Evolutionary conservation across 1,140 invertebrate genomes (phyloP), one percentile per base, ranked within the genome.

Genomic region (Penaeus indicus): DNA sequence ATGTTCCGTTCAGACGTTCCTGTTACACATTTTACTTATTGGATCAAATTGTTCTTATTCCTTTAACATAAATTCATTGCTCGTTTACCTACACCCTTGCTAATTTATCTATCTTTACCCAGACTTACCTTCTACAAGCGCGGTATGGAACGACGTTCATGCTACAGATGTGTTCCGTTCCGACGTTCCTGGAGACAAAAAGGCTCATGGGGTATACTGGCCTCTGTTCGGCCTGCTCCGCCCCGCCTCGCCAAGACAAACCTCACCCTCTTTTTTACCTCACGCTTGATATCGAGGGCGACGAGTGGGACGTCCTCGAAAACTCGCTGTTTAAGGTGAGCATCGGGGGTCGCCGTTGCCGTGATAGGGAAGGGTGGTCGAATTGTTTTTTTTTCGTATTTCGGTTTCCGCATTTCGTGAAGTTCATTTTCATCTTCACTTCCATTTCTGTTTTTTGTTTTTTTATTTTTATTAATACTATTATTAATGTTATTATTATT

Each of bases 91-190:
- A 42, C 7, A 42, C 5, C 4, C 7, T 7, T 42, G 7, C 7
- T 42, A 42, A 8, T 4, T 42, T 42, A 42, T 4, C 38, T 42
- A 7, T 4, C 7, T 42, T 42, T 42, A 42, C 38, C 38, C 85
- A 86, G 85, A 25, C 10, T 86, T 8, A 67, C 77, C 47, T 81
- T 86, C 38, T 86, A 86, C 78, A 86, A 63, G 72, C 81, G 79
- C 27, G 85, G 21, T 11, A 81, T 1, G 85, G 85, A 22, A 80
- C 77, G 19, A 32, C 80, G 2, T 86, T 86, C 47, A n/a, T 86
- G 13, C 64, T 38, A 11, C 22, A 81, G 60, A 21, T 10, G 54
- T 61, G 63, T 25, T 54, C 47, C 38, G 61, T 11, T 18, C 32
- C 27, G 13, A 69, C 62, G 63, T 69, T 42, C 61, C 32, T 1